These are phyloP conservation scores for Nasonia vitripennis DNA, from an alignment of 1,140 invertebrate genomes.

Conservation along the genomic window DNA sequence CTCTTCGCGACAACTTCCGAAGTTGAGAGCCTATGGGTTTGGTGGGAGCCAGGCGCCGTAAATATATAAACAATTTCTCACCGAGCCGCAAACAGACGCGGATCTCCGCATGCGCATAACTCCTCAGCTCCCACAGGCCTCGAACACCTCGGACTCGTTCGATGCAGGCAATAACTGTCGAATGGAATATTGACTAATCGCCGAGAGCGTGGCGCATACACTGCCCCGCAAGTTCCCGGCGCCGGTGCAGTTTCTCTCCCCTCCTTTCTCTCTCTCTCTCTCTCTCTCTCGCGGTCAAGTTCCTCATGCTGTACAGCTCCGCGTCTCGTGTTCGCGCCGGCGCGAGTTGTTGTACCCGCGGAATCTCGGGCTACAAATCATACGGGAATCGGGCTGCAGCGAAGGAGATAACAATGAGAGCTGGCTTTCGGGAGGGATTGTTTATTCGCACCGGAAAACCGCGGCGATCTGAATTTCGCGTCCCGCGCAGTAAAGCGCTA, in stretches of 20 bases:
- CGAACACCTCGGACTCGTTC: constrained; percentile 6
- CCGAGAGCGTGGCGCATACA: not conserved
- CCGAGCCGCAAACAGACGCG: not conserved
- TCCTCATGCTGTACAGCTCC: not conserved
- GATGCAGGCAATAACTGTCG: constrained; percentile 39
- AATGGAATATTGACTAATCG: constrained; percentile 45
- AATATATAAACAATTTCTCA: too few species aligned
- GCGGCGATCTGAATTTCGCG: too few species aligned
- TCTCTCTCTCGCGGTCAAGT: constrained; percentile 34
- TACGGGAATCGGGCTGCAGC: not conserved
- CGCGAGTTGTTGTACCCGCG: not conserved
- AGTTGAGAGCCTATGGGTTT: too few species aligned
- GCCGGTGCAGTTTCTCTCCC: not conserved
- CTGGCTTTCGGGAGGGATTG: too few species aligned
- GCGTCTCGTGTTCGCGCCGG: not conserved
- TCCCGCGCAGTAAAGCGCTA: too few species aligned
- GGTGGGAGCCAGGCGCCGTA: too few species aligned
- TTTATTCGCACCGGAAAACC: too few species aligned
- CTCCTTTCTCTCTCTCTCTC: not conserved
- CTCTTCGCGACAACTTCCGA: not conserved
- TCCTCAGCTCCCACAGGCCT: not conserved
- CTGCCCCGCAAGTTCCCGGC: constrained; percentile 25
- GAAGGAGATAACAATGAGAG: not conserved
- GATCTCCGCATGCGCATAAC: too few species aligned
- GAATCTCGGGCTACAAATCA: constrained; percentile 5